Conservation (phyloP, 2,797 vertebrate species). For the Nyctalus aviator region DNA sequence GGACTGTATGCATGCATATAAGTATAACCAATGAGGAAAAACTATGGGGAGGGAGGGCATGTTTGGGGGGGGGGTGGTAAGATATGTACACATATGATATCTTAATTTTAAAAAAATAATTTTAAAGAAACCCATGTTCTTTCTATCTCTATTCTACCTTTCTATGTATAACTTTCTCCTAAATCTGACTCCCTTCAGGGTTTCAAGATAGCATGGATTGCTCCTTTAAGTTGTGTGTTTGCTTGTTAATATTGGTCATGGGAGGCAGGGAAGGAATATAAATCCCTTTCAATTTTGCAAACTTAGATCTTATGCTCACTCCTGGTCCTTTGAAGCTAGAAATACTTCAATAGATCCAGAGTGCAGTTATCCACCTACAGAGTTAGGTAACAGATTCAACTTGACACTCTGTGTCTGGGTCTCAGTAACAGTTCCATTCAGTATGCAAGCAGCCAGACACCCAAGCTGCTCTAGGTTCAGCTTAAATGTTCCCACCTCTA, state of each 20-base stretch:
- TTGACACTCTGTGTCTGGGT: background rate
- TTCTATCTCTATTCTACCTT: background rate
- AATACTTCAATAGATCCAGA: conserved; percentile 1
- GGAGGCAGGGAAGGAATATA: background rate
- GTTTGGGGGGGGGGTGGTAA: too few relatives aligned
- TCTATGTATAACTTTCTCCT: background rate
- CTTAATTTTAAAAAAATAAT: too few relatives aligned
- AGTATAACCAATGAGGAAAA: too few relatives aligned
- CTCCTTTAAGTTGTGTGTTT: background rate
- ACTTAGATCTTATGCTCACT: background rate
- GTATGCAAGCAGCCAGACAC: background rate
- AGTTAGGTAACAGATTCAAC: background rate
- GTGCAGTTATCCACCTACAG: background rate
- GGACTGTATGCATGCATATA: too few relatives aligned
- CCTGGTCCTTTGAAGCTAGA: background rate
- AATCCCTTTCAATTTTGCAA: conserved; percentile 26
- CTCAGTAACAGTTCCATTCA: conserved; percentile 18
- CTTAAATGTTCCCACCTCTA: background rate
- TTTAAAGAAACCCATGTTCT: background rate
- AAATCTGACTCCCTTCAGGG: background rate
- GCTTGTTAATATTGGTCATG: background rate
- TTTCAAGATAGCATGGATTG: background rate
- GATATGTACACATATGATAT: too few relatives aligned
- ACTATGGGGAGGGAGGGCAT: too few relatives aligned
- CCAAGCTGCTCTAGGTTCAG: background rate